These are phyloP conservation scores for Hafferia zeledoni DNA, from an alignment of 2,797 vertebrate species.

Conservation along the genomic window DNA sequence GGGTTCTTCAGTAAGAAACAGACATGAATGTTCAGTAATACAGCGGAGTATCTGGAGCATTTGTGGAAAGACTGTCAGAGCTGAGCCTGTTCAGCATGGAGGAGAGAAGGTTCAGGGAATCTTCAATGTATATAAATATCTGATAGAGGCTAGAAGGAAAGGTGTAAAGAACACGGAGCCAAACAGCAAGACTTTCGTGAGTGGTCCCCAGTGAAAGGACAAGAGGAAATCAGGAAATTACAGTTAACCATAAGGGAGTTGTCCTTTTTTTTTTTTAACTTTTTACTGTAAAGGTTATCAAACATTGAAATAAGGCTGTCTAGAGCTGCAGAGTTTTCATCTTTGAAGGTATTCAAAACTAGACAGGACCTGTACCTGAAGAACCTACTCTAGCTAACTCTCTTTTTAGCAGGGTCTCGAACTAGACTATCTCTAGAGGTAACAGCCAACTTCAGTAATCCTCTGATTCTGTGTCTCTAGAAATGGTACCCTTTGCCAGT, in stretches of 20 bases:
- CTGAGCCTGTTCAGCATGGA: background rate
- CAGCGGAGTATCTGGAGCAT: background rate
- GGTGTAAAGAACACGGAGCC: background rate
- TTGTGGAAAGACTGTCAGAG: background rate
- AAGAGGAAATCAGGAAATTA: background rate
- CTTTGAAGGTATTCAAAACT: background rate
- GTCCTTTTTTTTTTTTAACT: no score
- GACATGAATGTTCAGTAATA: background rate
- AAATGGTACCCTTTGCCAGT: background rate
- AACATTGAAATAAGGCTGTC: background rate
- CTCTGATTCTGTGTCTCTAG: background rate
- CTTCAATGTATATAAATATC: background rate
- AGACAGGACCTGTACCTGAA: rapidly evolving
- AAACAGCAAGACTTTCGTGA: background rate
- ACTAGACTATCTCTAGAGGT: background rate
- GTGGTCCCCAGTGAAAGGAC: background rate
- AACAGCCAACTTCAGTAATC: background rate
- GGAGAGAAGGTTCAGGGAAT: background rate
- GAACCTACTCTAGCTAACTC: background rate
- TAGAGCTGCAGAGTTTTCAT: background rate
- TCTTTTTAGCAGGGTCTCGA: background rate
- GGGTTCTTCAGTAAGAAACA: background rate
- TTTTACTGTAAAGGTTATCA: background rate
- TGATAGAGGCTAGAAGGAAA: background rate
- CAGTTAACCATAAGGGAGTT: rapidly evolving